Evolutionary conservation across 2,888 invertebrate genomes (phyloP).

Genomic region (Caenorhabditis panamensis): DNA sequence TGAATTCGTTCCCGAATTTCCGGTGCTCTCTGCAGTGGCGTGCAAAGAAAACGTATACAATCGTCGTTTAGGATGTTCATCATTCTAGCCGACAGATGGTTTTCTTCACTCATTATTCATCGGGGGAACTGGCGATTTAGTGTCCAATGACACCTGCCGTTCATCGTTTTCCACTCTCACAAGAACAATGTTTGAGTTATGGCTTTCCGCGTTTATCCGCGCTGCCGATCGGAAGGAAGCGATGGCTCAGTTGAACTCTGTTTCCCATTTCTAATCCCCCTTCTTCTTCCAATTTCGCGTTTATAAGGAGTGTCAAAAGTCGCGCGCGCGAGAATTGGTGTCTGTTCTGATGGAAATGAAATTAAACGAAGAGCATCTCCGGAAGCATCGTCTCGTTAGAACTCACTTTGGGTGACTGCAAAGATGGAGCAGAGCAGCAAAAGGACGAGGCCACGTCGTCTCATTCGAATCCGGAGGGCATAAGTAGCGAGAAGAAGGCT

Average conservation of each 20-base stretch:
- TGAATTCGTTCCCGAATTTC: slow-evolving; percentile 47
- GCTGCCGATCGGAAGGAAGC: slow-evolving; percentile 12
- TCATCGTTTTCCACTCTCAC: slow-evolving; percentile 21
- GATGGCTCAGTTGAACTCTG: slow-evolving; percentile 27
- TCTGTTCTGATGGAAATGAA: slow-evolving; percentile 47
- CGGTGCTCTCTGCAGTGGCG: slow-evolving; percentile 13
- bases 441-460: slow-evolving; percentile 52
- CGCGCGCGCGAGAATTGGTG: slow-evolving; percentile 43
- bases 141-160: slow-evolving; percentile 53
- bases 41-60: slow-evolving; percentile 15
- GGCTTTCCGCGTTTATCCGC: slow-evolving; percentile 40
- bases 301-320: slow-evolving; percentile 45
- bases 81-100: slow-evolving; percentile 48
- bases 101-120: slow-evolving; percentile 55
- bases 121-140: slow-evolving; percentile 31
- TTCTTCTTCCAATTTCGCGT: slow-evolving; percentile 9
- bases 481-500: slow-evolving; percentile 26
- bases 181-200: slow-evolving; percentile 42
- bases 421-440: slow-evolving; percentile 28
- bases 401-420: slow-evolving; percentile 48
- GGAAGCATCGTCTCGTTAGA: slow-evolving; percentile 37
- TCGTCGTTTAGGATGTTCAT: slow-evolving; percentile 29
- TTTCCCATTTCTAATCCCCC: slow-evolving; percentile 31
- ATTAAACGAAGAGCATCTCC: slow-evolving; percentile 52
- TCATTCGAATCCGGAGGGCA: slow-evolving; percentile 52